phyloP scores from a whole-genome alignment of 2,113 vertebrate species.

The Sitta europaea region DNA sequence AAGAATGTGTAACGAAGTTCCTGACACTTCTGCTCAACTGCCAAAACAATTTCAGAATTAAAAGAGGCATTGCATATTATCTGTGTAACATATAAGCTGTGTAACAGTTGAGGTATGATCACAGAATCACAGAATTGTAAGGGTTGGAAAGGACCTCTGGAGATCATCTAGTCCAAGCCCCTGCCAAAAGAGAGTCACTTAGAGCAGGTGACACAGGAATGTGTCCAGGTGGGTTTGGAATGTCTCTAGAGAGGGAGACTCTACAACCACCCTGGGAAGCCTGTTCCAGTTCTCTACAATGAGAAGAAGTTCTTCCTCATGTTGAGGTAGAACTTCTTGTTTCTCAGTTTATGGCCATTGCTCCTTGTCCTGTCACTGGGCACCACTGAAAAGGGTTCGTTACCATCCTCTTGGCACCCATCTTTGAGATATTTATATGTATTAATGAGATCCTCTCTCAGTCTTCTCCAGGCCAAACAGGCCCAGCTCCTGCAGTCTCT shows the following conservation, averaged over 20 bases:
- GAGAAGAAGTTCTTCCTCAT: neutral
- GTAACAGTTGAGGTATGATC: neutral
- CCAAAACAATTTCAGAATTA: neutral
- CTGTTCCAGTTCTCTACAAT: neutral
- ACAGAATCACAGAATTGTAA: neutral
- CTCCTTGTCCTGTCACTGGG: neutral
- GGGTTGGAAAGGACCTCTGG: neutral
- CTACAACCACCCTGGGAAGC: neutral
- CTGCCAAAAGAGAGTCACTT: neutral
- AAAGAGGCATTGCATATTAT: neutral
- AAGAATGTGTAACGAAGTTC: neutral
- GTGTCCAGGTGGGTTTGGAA: neutral
- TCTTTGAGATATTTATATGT: neutral
- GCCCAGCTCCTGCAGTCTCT: neutral
- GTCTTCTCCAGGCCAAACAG: neutral
- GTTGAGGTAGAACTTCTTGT: neutral
- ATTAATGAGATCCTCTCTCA: neutral
- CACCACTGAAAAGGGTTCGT: neutral
- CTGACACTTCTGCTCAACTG: neutral
- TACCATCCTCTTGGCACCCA: neutral
- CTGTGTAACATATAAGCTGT: neutral
- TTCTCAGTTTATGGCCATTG: neutral
- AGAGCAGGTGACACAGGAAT: neutral
- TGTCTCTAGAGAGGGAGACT: neutral
- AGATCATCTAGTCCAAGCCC: neutral